Percentiles rank a stretch among this genome's conserved stretches.
phyloP scores from a whole-genome alignment of 2,888 invertebrate genomes.

The Rotaria socialis region DNA sequence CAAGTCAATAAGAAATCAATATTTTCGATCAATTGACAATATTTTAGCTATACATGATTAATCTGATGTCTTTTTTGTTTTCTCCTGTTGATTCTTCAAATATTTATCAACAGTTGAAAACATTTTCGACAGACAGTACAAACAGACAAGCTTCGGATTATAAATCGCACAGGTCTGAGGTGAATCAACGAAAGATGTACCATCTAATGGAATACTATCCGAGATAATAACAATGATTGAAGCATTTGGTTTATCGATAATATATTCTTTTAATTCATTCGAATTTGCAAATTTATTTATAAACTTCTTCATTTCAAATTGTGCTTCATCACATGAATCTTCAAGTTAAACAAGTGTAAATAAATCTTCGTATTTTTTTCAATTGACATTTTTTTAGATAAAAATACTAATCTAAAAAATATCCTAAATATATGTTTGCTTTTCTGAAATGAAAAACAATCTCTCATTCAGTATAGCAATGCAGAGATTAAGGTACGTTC shows the following conservation, averaged over 20 bases:
- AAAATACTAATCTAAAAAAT: too few relatives aligned
- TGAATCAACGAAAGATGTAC: background rate
- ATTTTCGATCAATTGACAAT: background rate
- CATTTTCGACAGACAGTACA: background rate
- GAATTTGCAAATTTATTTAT: too few relatives aligned
- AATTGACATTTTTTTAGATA: too few relatives aligned
- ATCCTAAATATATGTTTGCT: too few relatives aligned
- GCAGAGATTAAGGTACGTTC: too few relatives aligned
- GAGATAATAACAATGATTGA: background rate
- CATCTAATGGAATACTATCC: background rate
- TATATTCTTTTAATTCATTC: background rate
- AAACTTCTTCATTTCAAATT: too few relatives aligned
- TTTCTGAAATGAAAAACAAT: too few relatives aligned
- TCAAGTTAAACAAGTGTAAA: too few relatives aligned
- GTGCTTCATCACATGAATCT: too few relatives aligned
- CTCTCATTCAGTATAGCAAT: too few relatives aligned
- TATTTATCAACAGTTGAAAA: background rate
- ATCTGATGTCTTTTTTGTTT: background rate
- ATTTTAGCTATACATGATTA: background rate
- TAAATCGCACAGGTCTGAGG: background rate
- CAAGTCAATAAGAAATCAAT: slow-evolving; percentile 13
- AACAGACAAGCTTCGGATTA: background rate
- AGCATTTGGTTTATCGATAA: background rate
- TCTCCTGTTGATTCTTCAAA: background rate
- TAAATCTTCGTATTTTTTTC: too few relatives aligned